phyloP scores from a whole-genome alignment of 2,113 vertebrate genomes.

The Oncorhynchus keta region DNA sequence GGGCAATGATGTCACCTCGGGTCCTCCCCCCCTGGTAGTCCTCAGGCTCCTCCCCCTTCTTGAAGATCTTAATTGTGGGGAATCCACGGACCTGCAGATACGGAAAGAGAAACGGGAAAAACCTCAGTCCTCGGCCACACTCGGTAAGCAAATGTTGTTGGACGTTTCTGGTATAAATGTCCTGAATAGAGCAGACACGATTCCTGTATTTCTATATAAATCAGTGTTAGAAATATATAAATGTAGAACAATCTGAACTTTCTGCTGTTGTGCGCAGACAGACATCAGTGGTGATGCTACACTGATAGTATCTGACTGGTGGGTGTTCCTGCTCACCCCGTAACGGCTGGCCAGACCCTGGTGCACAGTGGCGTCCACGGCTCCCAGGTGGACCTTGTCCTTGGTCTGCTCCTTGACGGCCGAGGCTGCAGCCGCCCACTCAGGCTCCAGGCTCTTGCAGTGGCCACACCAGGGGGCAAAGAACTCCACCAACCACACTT shows the following conservation, averaged over 20 bases:
- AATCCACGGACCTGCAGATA: conserved; percentile 85
- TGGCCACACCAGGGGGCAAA: conserved; percentile 99
- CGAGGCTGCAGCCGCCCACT: conserved; percentile 91
- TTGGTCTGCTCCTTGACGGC: conserved; percentile 92
- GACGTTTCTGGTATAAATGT: no score
- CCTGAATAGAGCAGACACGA: no score
- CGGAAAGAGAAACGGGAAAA: conserved; percentile 23
- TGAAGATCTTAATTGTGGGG: conserved; percentile 96
- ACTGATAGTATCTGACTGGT: no score
- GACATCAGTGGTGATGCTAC: no score
- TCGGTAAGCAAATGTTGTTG: no score
- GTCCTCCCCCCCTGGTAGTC: conserved; percentile 91
- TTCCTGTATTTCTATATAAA: no score
- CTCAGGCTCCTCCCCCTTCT: conserved; percentile 89
- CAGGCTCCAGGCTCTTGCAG: conserved; percentile 96
- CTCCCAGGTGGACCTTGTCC: conserved; percentile 89
- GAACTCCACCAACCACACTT: conserved; percentile 95
- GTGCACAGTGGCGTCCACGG: conserved; percentile 89
- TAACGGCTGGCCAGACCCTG: conserved; percentile 84
- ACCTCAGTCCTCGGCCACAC: neutral
- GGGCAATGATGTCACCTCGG: conserved; percentile 82
- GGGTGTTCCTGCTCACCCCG: conserved; percentile 74
- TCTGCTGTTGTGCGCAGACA: no score
- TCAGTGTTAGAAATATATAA: no score
- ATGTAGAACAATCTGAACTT: no score